A percentile compares a stretch with the other conserved stretches of the same genome.
These are phyloP conservation scores for Neoitamus cyanurus DNA, from an alignment of 2,888 invertebrate species.

Conservation along the genomic window DNA sequence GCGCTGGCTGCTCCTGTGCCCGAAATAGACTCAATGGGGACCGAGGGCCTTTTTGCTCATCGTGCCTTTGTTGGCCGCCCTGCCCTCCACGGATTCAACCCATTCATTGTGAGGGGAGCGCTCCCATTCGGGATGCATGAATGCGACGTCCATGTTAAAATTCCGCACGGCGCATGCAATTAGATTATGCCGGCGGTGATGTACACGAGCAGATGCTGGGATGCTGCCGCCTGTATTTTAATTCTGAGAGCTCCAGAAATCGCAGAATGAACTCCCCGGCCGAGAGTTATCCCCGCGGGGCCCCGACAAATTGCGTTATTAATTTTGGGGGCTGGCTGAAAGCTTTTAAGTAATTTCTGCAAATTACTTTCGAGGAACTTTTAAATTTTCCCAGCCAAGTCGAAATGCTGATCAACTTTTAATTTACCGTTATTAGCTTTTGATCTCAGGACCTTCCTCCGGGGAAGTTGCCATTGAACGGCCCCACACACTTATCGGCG, in stretches of 20 bases:
- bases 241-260: background rate
- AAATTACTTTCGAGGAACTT: constrained; percentile 23
- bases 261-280: background rate
- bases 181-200: constrained; percentile 21
- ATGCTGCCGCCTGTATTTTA: background rate
- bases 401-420: constrained; percentile 26
- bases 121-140: background rate
- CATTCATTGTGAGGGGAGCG: constrained; percentile 6
- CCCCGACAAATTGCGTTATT: constrained; percentile 10
- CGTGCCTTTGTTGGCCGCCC: background rate
- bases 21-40: constrained; percentile 25
- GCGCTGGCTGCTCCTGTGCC: background rate
- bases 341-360: constrained; percentile 24
- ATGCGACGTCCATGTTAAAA: constrained; percentile 7
- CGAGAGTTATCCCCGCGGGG: background rate
- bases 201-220: constrained; percentile 17
- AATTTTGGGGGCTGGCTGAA: background rate
- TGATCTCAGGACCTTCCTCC: background rate
- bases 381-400: constrained; percentile 2
- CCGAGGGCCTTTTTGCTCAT: background rate
- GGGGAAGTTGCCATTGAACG: constrained; percentile 4
- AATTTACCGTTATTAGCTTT: constrained; percentile 34
- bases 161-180: constrained; percentile 25
- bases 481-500: background rate
- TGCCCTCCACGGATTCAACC: background rate